These are phyloP conservation scores for Cairina moschata DNA, from an alignment of 2,113 vertebrate genomes.

Conservation along the genomic window DNA sequence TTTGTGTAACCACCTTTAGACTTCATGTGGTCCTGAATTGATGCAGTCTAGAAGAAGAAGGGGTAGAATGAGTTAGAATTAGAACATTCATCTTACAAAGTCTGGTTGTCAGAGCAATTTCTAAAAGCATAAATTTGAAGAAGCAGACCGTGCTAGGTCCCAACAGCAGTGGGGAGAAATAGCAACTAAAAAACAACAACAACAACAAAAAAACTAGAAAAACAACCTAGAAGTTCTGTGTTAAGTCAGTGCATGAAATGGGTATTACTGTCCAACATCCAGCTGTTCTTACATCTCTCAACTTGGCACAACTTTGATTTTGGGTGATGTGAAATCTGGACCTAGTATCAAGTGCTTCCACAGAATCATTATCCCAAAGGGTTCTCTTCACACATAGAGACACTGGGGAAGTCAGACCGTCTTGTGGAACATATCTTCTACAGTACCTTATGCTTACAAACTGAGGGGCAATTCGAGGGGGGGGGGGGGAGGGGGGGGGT, in stretches of 20 bases:
- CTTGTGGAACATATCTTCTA: not conserved
- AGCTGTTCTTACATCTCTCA: not conserved
- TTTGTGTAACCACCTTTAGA: conserved; percentile 87
- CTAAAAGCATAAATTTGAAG: not conserved
- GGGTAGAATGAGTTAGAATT: not conserved
- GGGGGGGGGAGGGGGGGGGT: too few relatives aligned
- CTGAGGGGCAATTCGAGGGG: not conserved
- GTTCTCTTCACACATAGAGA: not conserved
- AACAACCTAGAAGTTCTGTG: too few relatives aligned
- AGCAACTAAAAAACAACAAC: not conserved
- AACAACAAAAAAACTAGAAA: too few relatives aligned
- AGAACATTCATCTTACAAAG: not conserved
- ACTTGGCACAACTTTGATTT: not conserved
- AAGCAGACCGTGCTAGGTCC: not conserved
- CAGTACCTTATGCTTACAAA: not conserved
- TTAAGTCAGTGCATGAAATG: not conserved
- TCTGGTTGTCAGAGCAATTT: not conserved
- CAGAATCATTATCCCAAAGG: not conserved
- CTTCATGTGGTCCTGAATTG: conserved; percentile 89
- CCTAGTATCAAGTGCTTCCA: not conserved
- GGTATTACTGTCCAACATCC: not conserved
- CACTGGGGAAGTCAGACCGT: not conserved
- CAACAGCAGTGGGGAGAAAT: not conserved
- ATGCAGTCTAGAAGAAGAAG: conserved; percentile 73
- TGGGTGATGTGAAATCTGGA: not conserved